Evolutionary conservation across 2,888 invertebrate genomes (phyloP), one percentile per base, ranked within the genome.

Genomic region (Proisotoma minuta): DNA sequence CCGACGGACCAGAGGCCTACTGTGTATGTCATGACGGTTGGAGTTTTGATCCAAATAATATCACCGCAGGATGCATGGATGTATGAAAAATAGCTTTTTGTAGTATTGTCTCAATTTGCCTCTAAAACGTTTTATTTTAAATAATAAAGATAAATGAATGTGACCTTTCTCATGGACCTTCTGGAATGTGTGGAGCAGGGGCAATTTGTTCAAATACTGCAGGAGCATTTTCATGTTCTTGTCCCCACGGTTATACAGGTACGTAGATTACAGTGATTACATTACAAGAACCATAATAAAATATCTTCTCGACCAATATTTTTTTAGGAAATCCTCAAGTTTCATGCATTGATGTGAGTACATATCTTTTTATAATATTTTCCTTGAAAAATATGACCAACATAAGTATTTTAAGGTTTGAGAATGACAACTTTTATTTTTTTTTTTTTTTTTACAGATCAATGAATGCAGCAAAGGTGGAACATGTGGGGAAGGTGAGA

Each of bases 21-120:
- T 95, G 94, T 75, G 88, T 93, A 52, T 93, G 93, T 76, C 91
- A 94, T 76, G 89, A 91, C 63, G 94, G 94, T 1, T 94, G 92
- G 91, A 91, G 91, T 0, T 94, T 89, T 76, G 87, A 93, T 78
- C 93, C 94, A 0, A 85, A 83, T 60, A 90, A 94, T 75, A 89
- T 94, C 70, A 84, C 88, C 4, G 91, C 91, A 49, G 94, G 94
- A 62, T 94, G 94, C 76, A 84, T 92, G 63, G 84, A 84, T 56
- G 34, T 84, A 75, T 77, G 78, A 51, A 50, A 18, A 27, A 53
- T 2, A 23, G 23, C 5, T 23, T 24, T 5, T 20, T 12, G 5
- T 51, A 22, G 10, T 24, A 26, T 51, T 15, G 51, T 10, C 20
- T 10, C 5, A 27, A 5, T 47, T 47, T 47, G 18, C 47, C 5